A percentile compares a stretch with the other conserved stretches of the same genome.
These are phyloP conservation scores for Elysia crispata DNA, from an alignment of 2,888 invertebrate genomes.

Conservation along the genomic window DNA sequence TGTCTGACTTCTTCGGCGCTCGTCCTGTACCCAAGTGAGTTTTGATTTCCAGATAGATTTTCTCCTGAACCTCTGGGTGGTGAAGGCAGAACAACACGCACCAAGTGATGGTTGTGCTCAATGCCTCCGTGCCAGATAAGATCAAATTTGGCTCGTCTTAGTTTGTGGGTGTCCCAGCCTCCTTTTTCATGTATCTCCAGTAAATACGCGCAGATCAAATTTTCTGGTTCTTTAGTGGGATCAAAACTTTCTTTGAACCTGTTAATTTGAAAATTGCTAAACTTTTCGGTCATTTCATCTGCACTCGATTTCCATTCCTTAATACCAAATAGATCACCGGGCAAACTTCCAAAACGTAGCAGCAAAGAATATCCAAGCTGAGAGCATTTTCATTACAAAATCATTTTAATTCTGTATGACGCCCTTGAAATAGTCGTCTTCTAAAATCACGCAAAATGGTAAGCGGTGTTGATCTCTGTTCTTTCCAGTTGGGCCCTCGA, in stretches of 20 bases:
- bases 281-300: background rate
- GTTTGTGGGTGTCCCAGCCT: background rate
- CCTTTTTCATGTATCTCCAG: slow-evolving; percentile 7
- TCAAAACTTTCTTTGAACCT: background rate
- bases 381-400: background rate
- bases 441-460: slow-evolving; percentile 38
- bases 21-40: slow-evolving; percentile 69
- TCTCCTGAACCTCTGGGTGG: slow-evolving; percentile 81
- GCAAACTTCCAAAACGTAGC: background rate
- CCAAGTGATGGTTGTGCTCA: slow-evolving; percentile 91
- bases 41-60: slow-evolving; percentile 45
- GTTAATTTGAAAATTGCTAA: background rate
- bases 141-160: slow-evolving; percentile 14
- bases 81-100: slow-evolving; percentile 88
- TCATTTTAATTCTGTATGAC: background rate
- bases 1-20: slow-evolving; percentile 47
- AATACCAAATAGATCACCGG: slow-evolving; percentile 24
- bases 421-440: slow-evolving; percentile 18
- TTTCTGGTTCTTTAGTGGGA: slow-evolving; percentile 20
- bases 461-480: slow-evolving; percentile 32
- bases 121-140: slow-evolving; percentile 81
- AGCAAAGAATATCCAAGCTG: background rate
- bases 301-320: background rate
- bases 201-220: slow-evolving; percentile 18
- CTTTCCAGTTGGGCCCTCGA: slow-evolving; percentile 41